phyloP scores from a whole-genome alignment of 2,888 invertebrate species.

The Cremastinae sp. region DNA sequence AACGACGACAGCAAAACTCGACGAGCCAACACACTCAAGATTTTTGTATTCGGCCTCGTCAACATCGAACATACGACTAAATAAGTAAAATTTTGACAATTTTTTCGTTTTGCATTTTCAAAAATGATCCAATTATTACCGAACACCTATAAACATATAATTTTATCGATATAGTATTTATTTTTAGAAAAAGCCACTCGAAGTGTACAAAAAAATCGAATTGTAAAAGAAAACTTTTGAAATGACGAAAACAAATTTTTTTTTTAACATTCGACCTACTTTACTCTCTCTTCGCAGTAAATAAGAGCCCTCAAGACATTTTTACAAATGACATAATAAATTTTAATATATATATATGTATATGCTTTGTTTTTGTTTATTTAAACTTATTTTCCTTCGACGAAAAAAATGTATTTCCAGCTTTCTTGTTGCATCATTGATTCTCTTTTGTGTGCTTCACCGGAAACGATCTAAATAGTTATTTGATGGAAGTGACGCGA shows the following conservation, averaged over 20 bases:
- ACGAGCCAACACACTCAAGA: slow-evolving; percentile 25
- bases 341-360: no score
- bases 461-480: background rate
- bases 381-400: background rate
- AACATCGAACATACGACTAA: background rate
- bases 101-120: no score
- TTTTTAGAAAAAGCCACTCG: no score
- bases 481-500: background rate
- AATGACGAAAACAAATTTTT: background rate
- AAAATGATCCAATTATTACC: no score
- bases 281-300: slow-evolving; percentile 2
- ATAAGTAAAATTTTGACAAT: background rate
- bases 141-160: no score
- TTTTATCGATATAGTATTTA: no score
- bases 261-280: slow-evolving; percentile 3
- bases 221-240: no score
- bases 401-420: background rate
- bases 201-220: no score
- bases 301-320: background rate
- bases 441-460: slow-evolving; percentile 5
- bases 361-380: no score
- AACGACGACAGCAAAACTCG: slow-evolving; percentile 20
- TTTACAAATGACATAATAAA: background rate
- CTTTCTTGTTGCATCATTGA: background rate
- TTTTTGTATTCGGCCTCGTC: background rate